Evolutionary conservation across 2,888 invertebrate genomes (phyloP), one percentile per base, ranked within the genome.

Genomic region (Eupithecia insigniata): DNA sequence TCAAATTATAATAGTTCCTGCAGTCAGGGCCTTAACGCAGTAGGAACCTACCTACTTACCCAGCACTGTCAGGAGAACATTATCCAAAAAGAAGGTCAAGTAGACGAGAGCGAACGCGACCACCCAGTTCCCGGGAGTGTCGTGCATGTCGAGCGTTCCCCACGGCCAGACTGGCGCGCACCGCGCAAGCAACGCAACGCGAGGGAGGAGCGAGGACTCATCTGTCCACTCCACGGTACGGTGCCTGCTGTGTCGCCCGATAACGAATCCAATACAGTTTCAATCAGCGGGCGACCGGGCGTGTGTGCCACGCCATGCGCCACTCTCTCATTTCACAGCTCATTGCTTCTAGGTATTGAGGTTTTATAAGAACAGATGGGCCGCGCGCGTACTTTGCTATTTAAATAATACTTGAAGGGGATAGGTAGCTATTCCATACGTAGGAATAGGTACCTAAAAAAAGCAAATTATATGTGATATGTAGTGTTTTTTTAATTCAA

Each of bases 61-160:
- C 67, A 98, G 96, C 51, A 98, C 97, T 46, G 98, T 98, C 65
- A 98, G 95, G 30, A 98, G 95, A 76, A 98, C 96, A 90, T 98
- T 98, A 92, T 98, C 98, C 87, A 97, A 90, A 82, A 97, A 95
- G 86, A 97, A 95, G 1, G 97, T 96, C 75, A 97, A 89, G 87
- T 97, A 97, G 69, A 97, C 89, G 69, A 93, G 85, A 1, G 85
- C 84, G 76, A 93, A 92, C 43, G 92, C 89, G 67, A 86, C 34
- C 58, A 84, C 77, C 61, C 85, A 86, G 46, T 76, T 71, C 28
- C 74, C 69, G 76, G 77, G 75, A n/a, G 30, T 8, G 1, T 14
- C 61, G 61, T 32, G 61, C 32, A 28, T 58, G 58, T 58, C 28
- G 51, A n/a, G 51, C 51, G 51, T 10, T 8, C 16, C 16, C 58